These are phyloP conservation scores for Conus canariensis DNA, from an alignment of 2,888 invertebrate genomes.

Conservation along the genomic window DNA sequence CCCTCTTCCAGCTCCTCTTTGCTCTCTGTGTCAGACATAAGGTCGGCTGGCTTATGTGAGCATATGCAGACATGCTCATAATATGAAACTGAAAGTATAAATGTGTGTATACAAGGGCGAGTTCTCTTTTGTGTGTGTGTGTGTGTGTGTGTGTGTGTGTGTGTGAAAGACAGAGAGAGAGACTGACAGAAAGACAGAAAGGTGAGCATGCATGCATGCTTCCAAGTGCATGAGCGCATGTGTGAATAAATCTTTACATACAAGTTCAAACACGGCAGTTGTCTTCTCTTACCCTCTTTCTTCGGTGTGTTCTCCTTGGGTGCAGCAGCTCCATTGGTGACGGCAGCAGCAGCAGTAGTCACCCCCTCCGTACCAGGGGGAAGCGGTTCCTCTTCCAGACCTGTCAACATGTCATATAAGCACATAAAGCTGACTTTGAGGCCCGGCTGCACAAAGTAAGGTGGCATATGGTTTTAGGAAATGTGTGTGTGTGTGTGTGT, in stretches of 20 bases:
- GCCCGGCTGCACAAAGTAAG: too few relatives aligned
- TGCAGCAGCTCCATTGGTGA: background rate
- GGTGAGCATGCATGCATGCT: too few relatives aligned
- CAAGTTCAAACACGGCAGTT: too few relatives aligned
- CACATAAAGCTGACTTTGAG: too few relatives aligned
- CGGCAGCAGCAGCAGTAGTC: background rate
- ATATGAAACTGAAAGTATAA: background rate
- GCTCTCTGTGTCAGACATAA: background rate
- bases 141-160: background rate
- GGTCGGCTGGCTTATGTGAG: too few relatives aligned
- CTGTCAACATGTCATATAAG: conserved; percentile 9
- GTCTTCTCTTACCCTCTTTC: conserved; percentile 2
- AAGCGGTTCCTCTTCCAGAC: conserved; percentile 78
- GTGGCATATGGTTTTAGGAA: too few relatives aligned
- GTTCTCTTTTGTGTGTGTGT: background rate
- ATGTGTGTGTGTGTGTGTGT: too few relatives aligned
- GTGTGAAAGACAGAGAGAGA: background rate
- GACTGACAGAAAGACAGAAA: too few relatives aligned
- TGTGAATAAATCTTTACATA: too few relatives aligned
- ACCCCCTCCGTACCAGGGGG: conserved; percentile 66
- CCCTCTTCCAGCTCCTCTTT: conserved; percentile 32
- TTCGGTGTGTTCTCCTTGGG: background rate
- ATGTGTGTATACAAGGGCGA: background rate
- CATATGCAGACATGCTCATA: background rate
- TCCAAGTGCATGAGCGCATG: too few relatives aligned